Conservation (phyloP, 2,113 vertebrate genomes). For the Typhlomys cinereus region DNA sequence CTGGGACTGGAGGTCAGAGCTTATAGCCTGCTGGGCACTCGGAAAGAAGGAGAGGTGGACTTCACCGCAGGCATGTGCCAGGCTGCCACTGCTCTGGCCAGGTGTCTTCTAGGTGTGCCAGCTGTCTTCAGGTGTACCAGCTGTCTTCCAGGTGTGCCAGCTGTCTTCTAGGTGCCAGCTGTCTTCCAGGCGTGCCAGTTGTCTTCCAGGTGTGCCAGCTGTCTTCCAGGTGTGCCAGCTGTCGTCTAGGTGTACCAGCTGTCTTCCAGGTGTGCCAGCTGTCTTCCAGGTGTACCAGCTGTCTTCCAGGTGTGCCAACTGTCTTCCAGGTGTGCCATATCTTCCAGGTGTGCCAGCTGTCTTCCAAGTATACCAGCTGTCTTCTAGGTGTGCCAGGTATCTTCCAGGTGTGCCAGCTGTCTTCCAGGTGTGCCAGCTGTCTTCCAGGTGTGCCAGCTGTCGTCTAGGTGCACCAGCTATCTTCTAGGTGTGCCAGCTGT, state of each 20-base stretch:
- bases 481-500: background rate
- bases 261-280: background rate
- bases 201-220: too few relatives aligned
- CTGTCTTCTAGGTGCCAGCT: too few relatives aligned
- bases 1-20: background rate
- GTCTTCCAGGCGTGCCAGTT: background rate
- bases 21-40: background rate
- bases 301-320: background rate
- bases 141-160: background rate
- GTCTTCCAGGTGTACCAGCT: too few relatives aligned
- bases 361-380: background rate
- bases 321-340: background rate
- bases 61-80: background rate
- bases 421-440: background rate
- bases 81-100: too few relatives aligned
- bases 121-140: too few relatives aligned
- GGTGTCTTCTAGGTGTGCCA: background rate
- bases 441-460: background rate
- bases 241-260: too few relatives aligned
- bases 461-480: too few relatives aligned
- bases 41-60: background rate
- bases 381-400: background rate
- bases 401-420: background rate
- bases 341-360: background rate
- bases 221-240: background rate